Evolutionary conservation across 2,113 vertebrate genomes (phyloP).

Genomic region (Nansenia antarctica): DNA sequence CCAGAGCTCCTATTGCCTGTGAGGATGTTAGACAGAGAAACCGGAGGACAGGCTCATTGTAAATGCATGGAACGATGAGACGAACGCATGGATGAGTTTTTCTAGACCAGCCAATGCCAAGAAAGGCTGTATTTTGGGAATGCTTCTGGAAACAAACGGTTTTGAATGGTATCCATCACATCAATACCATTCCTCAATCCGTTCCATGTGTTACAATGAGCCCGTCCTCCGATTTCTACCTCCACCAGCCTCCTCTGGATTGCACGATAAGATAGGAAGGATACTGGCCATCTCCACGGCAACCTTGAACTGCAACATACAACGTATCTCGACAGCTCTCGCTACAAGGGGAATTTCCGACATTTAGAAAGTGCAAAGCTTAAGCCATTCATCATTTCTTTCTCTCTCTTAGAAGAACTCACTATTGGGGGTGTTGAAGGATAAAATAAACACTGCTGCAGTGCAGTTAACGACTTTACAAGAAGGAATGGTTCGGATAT

Average conservation of each 20-base stretch:
- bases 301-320: not conserved
- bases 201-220: too few species aligned
- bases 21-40: not conserved
- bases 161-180: too few species aligned
- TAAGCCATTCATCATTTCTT: slow-evolving; percentile 22
- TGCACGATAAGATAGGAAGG: not conserved
- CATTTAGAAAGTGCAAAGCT: slow-evolving; percentile 50
- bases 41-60: too few species aligned
- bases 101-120: too few species aligned
- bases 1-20: slow-evolving; percentile 16
- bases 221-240: too few species aligned
- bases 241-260: not conserved
- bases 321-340: slow-evolving; percentile 12
- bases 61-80: too few species aligned
- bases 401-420: not conserved
- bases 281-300: slow-evolving; percentile 36
- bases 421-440: not conserved
- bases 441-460: slow-evolving; percentile 16
- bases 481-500: slow-evolving; percentile 13
- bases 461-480: slow-evolving; percentile 9
- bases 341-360: slow-evolving; percentile 9
- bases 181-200: too few species aligned
- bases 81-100: too few species aligned
- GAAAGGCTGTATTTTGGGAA: too few species aligned
- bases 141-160: too few species aligned